Base-by-base conservation (phyloP, 2,113 vertebrate genomes). In the Mugil cephalus region DNA sequence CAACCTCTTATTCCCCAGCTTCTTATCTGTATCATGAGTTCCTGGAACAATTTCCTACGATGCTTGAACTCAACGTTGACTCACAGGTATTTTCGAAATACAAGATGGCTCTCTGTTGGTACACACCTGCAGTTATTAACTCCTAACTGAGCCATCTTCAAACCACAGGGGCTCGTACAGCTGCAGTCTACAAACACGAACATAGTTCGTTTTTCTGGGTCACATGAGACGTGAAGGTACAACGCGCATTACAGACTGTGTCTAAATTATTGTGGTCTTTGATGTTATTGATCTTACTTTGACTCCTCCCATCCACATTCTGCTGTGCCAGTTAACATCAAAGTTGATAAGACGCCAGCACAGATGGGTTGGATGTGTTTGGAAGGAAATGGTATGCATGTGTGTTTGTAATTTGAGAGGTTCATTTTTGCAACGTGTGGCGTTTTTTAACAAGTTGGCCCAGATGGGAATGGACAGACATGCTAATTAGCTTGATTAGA, bases 401-500 rank as follows among this genome's bases (percentile, higher is more conserved):
- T 43, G 36, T 72, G 30, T 60, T 2, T 21, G 11, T 12, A 13
- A 56, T 4, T 21, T 46, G 4, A 14, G 9, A 19, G 42, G 10
- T 55, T 15, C 14, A 53, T 74, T 65, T 84, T 69, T 52, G 56
- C 70, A 14, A 73, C 69, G 40, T 24, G 40, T 62, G 72, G 65
- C 58, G 68, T 75, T 71, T 84, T 68, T 66, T 4, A 81, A 64
- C 35, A 56, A 63, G 61, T 64, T 59, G 53, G 46, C 46, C 74
- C 69, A 82, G 53, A 73, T 83, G 69, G 81, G 60, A 71, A 61
- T 59, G 46, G 24, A 61, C 67, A 71, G 42, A 70, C 63, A 76
- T 68, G 39, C 77, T 87, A 80, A 90, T 89, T 77, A 88, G 24
- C 47, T 53, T 74, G 43, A 73, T 66, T 69, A 72, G 66, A 58